Base-by-base conservation (phyloP, 2,797 vertebrate genomes). In the Sternarchorhynchus goeldii region DNA sequence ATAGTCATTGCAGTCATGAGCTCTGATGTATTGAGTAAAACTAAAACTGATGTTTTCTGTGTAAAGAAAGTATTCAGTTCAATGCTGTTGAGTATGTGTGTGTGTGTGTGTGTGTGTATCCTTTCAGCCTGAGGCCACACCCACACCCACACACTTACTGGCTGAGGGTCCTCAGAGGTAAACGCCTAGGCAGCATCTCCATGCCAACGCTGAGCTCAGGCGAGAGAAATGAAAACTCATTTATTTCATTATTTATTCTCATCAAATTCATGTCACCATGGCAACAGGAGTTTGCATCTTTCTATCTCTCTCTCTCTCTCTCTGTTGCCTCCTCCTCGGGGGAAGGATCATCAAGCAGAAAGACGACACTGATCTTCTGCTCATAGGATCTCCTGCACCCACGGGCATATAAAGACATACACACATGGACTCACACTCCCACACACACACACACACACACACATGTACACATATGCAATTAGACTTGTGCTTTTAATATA, bases 191-290 rank as follows among this genome's bases (percentile, higher is more conserved):
- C 88, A 83, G 81, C 72, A 85, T 87, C 84, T 88, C 86, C 82
- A 81, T 88, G 81, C 50, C 79, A 86, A 79, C 82, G 73, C n/a
- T 21, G 84, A 76, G 70, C 78, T 8, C 71, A 73, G 83, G 75
- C 84, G 70, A 72, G 78, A 81, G 81, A 85, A 80, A 83, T 70
- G 69, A 79, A 83, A 86, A 83, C 85, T 81, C 77, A 78, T 85
- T 88, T 89, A 83, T 86, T 87, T 87, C 77, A 85, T 87, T 85
- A 84, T 87, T 86, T 87, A 85, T 88, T 83, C 82, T 86, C 83
- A 82, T 87, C 83, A 86, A 87, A 87, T 86, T 82, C 79, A 82
- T 65, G 79, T 89, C 81, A 63, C 88, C 85, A 87, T 88, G 83
- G 84, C 81, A 89, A 89, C 87, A 84, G 78, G 86, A 86, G 83